Conservation (phyloP, 2,113 vertebrate genomes). For the Leucopternis melanops region DNA sequence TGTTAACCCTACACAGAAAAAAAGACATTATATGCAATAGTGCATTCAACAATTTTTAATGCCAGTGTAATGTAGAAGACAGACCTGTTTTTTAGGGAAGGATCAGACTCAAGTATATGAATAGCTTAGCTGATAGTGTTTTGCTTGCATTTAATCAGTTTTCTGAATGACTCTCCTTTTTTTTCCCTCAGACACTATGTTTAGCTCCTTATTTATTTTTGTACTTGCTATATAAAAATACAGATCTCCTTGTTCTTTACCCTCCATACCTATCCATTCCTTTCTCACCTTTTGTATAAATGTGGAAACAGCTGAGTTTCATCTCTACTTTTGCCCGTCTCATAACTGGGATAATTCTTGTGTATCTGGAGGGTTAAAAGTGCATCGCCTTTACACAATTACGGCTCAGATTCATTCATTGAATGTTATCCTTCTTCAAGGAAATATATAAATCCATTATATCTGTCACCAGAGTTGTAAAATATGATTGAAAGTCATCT, state of each 20-base stretch:
- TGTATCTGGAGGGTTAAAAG: not conserved
- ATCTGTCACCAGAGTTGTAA: not conserved
- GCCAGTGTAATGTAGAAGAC: not conserved
- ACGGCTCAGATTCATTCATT: not conserved
- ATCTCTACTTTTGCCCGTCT: not conserved
- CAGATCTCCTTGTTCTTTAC: not conserved
- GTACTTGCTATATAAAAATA: not conserved
- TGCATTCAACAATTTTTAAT: not conserved
- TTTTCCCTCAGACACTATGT: not conserved
- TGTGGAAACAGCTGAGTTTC: not conserved
- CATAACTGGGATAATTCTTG: not conserved
- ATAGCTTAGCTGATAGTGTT: not conserved
- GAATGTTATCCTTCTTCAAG: not conserved
- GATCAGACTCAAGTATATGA: rapidly evolving
- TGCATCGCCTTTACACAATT: not conserved
- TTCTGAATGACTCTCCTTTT: not conserved
- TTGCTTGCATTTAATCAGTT: not conserved
- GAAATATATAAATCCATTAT: not conserved
- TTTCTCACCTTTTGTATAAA: not conserved
- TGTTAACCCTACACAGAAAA: not conserved
- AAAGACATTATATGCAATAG: not conserved
- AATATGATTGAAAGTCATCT: not conserved
- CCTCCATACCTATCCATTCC: not conserved
- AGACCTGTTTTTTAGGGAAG: not conserved
- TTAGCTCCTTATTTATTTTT: not conserved